Conservation (phyloP, 64 coral and sea anemone genomes). For the Dendrophyllia cribrosa region DNA sequence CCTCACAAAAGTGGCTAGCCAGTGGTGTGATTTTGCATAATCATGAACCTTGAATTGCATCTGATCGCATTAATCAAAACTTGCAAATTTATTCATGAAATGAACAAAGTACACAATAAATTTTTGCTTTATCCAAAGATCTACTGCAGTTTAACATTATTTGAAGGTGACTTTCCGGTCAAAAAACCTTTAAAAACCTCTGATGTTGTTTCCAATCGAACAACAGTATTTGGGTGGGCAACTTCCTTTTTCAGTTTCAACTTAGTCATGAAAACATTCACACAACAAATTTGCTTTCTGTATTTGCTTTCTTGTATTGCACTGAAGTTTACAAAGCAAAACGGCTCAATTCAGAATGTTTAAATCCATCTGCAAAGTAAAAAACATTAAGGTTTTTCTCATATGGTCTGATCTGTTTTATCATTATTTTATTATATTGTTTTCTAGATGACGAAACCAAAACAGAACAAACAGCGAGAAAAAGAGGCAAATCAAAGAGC, state of each 20-base stretch:
- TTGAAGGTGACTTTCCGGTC: no score
- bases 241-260: background rate
- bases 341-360: conserved; percentile 7
- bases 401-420: background rate
- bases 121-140: no score
- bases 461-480: no score
- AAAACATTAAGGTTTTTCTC: background rate
- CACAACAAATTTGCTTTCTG: background rate
- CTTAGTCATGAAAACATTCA: background rate
- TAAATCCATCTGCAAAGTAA: conserved; percentile 2
- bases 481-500: no score
- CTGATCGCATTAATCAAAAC: conserved; percentile 4
- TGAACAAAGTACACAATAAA: no score
- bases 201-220: no score
- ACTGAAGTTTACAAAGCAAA: conserved; percentile 1
- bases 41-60: background rate
- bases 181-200: no score
- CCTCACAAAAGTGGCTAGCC: no score
- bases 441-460: no score
- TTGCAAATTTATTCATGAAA: background rate
- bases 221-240: background rate
- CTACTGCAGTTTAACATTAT: no score
- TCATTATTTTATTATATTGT: background rate
- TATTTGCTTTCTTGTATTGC: conserved; percentile 2
- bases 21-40: background rate